phyloP scores from a whole-genome alignment of 2,888 invertebrate species.

The Dione juno region DNA sequence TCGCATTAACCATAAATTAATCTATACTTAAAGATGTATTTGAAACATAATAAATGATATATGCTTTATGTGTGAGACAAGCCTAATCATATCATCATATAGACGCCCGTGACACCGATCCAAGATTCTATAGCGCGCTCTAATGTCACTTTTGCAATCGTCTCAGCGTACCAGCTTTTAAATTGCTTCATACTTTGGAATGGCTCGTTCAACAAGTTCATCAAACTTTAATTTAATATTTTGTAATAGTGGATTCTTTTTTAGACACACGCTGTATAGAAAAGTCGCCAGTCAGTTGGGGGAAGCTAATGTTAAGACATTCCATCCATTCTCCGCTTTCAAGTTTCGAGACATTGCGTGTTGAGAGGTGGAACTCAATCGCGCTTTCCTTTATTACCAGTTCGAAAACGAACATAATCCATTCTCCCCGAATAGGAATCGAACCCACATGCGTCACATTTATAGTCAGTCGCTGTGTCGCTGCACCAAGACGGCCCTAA shows the following conservation, averaged over 20 bases:
- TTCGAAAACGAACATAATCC: too few species aligned
- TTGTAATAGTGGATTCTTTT: not conserved
- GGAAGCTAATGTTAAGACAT: not conserved
- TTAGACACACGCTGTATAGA: not conserved
- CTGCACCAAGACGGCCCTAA: too few species aligned
- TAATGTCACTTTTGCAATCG: conserved; percentile 24
- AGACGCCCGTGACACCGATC: conserved; percentile 14
- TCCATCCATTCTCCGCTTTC: too few species aligned
- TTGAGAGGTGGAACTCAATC: too few species aligned
- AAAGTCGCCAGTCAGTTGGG: not conserved
- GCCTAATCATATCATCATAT: not conserved
- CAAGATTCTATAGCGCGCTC: conserved; percentile 3
- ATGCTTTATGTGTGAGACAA: not conserved
- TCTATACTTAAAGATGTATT: too few species aligned
- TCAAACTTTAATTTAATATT: not conserved
- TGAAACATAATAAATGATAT: not conserved
- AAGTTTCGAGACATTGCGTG: too few species aligned
- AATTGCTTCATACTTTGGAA: not conserved
- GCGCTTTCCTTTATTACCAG: too few species aligned
- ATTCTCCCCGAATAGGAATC: too few species aligned
- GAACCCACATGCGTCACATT: too few species aligned
- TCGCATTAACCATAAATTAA: too few species aligned
- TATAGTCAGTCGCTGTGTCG: too few species aligned
- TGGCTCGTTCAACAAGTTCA: not conserved
- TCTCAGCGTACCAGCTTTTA: not conserved